Evolutionary conservation across 1,140 invertebrate genomes (phyloP).

Genomic region (Copidosoma floridanum): DNA sequence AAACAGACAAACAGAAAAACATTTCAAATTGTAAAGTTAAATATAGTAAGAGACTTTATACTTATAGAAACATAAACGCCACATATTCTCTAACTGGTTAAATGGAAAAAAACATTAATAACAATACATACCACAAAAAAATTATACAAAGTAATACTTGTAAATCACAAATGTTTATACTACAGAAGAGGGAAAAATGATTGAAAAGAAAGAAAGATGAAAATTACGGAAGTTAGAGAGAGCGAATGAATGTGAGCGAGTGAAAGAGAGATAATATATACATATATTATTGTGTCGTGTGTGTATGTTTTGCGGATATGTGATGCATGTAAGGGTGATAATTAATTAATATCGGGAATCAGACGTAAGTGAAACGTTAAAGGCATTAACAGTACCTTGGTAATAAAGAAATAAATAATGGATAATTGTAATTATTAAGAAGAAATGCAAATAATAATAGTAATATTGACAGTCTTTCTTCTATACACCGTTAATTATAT

Average conservation of each 20-base stretch:
- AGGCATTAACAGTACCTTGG: conserved; percentile 28
- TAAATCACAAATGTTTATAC: too few species aligned
- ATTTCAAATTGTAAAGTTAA: not conserved
- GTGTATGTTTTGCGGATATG: conserved; percentile 8
- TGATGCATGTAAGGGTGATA: conserved; percentile 22
- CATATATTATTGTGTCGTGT: not conserved
- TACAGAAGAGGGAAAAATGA: not conserved
- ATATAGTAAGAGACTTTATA: conserved; percentile 7
- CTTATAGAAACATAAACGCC: conserved; percentile 12
- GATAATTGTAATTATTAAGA: conserved; percentile 42
- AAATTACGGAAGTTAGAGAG: not conserved
- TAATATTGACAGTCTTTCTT: conserved; percentile 37
- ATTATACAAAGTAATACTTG: not conserved
- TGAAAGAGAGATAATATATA: conserved; percentile 12
- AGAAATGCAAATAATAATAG: too few species aligned
- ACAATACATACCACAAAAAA: too few species aligned
- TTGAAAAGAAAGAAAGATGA: not conserved
- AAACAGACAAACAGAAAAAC: not conserved
- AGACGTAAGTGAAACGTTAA: conserved; percentile 25
- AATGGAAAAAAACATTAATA: not conserved
- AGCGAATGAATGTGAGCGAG: not conserved
- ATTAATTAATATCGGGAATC: conserved; percentile 9
- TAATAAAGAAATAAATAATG: conserved; percentile 11
- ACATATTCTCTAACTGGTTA: conserved; percentile 19
- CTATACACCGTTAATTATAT: conserved; percentile 34